Evolutionary conservation across 2,113 vertebrate genomes (phyloP).

Genomic region (Gadus chalcogrammus): DNA sequence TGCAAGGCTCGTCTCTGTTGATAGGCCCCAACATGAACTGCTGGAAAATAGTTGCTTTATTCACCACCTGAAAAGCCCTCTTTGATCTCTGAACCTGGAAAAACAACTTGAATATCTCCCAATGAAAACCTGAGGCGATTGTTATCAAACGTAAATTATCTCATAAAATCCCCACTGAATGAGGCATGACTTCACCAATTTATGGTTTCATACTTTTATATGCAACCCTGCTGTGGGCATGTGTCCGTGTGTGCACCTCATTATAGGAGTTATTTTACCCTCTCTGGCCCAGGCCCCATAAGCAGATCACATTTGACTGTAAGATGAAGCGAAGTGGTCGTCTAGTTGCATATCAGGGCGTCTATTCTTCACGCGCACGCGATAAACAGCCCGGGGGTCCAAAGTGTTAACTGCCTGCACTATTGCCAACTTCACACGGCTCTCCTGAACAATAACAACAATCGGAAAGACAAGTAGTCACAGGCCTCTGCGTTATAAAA

Average conservation of each 20-base stretch:
- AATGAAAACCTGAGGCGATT: too few species aligned
- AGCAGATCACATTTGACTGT: slow-evolving; percentile 39
- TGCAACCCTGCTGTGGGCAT: background rate
- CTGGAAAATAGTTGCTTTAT: slow-evolving; percentile 22
- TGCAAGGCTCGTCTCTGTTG: slow-evolving; percentile 1
- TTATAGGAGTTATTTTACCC: slow-evolving; percentile 12
- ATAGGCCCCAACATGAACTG: background rate
- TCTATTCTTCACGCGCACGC: slow-evolving; percentile 34
- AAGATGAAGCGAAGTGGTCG: slow-evolving; percentile 36
- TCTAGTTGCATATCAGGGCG: slow-evolving; percentile 31
- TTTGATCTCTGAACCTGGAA: slow-evolving; percentile 26
- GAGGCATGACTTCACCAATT: background rate
- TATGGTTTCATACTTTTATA: background rate
- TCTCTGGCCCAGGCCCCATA: slow-evolving; percentile 1
- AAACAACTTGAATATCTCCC: too few species aligned
- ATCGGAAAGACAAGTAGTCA: slow-evolving; percentile 12
- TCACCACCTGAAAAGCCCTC: slow-evolving; percentile 25
- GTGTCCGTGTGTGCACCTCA: background rate
- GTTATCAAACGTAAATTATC: background rate
- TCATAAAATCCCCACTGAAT: slow-evolving; percentile 1
- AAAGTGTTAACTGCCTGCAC: slow-evolving; percentile 20
- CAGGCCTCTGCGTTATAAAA: slow-evolving; percentile 12
- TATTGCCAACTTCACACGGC: slow-evolving; percentile 2
- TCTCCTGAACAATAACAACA: slow-evolving; percentile 16
- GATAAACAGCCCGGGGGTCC: slow-evolving; percentile 45